Conservation (phyloP, 2,113 vertebrate species). For the Bos taurus region ARS-UCD2.0 NC_037328.1:13641501-13642000, state of each 20-base stretch:
- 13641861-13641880: fast-evolving
- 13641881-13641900: neutral
- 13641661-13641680: neutral
- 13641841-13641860: neutral
- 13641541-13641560: neutral
- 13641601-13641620: neutral
- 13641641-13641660: neutral
- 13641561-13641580: neutral
- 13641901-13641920: neutral
- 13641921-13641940: neutral
- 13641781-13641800: neutral
- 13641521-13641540: neutral
- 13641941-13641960: neutral
- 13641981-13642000: neutral
- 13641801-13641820: neutral
- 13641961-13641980: neutral
- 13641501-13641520: fast-evolving
- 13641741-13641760: neutral
- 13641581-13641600: neutral
- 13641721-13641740: neutral
- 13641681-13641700: neutral
- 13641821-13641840: neutral
- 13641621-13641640: neutral
- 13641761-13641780: neutral
- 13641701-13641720: neutral